phyloP scores from a whole-genome alignment of 2,888 invertebrate species.

The Drosophila infuscata region DNA sequence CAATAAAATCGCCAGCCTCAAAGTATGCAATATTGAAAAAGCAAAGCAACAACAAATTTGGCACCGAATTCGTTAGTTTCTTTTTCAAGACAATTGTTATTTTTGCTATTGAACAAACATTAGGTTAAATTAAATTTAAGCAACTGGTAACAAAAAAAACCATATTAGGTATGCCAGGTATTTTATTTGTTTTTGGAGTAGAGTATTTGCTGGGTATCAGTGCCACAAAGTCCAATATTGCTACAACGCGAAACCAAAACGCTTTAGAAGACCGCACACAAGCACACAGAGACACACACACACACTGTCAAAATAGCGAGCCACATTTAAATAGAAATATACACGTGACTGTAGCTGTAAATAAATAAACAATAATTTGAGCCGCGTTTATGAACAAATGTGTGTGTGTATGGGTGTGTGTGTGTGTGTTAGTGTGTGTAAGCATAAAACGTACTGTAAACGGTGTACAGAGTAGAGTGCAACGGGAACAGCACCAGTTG shows the following conservation, averaged over 20 bases:
- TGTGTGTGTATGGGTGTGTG: constrained; percentile 16
- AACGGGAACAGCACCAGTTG: constrained; percentile 9
- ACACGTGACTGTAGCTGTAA: constrained; percentile 52
- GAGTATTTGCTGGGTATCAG: constrained; percentile 35
- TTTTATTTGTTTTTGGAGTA: not conserved
- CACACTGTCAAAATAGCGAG: constrained; percentile 11
- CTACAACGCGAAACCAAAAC: constrained; percentile 41
- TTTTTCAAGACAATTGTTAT: not conserved
- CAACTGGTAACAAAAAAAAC: not conserved
- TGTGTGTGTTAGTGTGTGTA: constrained; percentile 9
- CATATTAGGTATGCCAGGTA: not conserved
- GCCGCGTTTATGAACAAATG: constrained; percentile 39
- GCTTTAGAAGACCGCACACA: constrained; percentile 50
- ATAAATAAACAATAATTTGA: constrained; percentile 78
- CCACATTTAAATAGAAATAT: constrained; percentile 31
- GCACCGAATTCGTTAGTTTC: constrained; percentile 1
- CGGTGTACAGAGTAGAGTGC: constrained; percentile 14
- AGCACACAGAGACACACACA: constrained; percentile 4
- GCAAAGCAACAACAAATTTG: not conserved
- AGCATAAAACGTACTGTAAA: constrained; percentile 52
- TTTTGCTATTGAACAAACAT: not conserved
- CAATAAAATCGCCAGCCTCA: constrained; percentile 40
- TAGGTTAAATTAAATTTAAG: not conserved
- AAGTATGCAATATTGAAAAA: constrained; percentile 42
- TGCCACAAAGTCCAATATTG: constrained; percentile 26